These are phyloP conservation scores for Neosilurus hyrtlii DNA, from an alignment of 2,797 vertebrate genomes.

Conservation along the genomic window DNA sequence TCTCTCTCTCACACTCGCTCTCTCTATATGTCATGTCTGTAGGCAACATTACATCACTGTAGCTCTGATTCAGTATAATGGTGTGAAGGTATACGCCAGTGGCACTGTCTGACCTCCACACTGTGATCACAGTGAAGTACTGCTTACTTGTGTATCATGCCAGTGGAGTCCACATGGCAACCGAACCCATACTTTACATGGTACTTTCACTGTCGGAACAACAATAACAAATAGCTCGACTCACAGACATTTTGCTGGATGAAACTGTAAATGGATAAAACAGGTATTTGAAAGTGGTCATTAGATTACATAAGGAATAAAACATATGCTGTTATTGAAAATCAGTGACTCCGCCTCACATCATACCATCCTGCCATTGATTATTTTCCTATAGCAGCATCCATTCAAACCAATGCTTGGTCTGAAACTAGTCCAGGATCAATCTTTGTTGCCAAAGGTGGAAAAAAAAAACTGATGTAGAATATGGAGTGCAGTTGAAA, in stretches of 20 bases:
- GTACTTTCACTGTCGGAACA: neutral
- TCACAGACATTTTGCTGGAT: neutral
- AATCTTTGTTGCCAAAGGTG: constrained; percentile 23
- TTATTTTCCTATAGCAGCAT: neutral
- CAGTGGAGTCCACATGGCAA: neutral
- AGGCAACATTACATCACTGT: constrained; percentile 40
- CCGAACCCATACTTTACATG: neutral
- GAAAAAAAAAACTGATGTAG: constrained; percentile 40
- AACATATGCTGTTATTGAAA: neutral
- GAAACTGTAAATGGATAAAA: neutral
- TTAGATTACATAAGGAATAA: neutral
- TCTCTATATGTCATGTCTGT: constrained; percentile 10
- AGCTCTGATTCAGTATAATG: constrained; percentile 41
- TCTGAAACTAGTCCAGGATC: neutral
- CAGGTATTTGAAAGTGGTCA: no score
- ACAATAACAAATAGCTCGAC: no score
- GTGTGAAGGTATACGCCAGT: constrained; percentile 19
- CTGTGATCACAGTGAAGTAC: constrained; percentile 3
- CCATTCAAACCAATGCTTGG: no score
- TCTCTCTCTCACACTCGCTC: constrained; percentile 1
- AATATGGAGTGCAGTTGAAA: constrained; percentile 48
- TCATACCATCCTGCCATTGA: neutral
- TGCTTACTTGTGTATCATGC: neutral
- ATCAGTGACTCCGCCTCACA: neutral
- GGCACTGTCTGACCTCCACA: constrained; percentile 30